Base-by-base conservation (phyloP, 2,113 vertebrate genomes). In the Seriola aureovittata region DNA sequence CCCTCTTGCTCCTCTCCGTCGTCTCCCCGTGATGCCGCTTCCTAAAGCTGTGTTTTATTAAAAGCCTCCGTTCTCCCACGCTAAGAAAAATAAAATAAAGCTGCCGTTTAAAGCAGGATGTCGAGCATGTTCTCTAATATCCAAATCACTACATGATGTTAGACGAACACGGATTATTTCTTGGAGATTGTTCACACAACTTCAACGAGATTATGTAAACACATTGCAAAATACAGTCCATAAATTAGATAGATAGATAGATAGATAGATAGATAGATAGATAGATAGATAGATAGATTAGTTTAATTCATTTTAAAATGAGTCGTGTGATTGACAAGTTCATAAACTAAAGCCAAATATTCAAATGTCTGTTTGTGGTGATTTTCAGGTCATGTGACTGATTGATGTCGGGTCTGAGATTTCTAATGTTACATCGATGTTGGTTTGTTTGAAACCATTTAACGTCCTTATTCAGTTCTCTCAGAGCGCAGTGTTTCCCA, bases 21-120 rank as follows among this genome's bases (percentile, higher is more conserved):
- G 44, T 23, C 44, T 46, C 60, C 4, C 21, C 0, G 3, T 23
- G 65, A 17, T 63, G 19, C 42, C 59, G 60, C 11, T 54, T 71
- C 44, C 59, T 42, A 71, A 46, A 16, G 29, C 46, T 62, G 71
- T 38, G 59, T 60, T 81, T 59, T 7, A 60, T 52, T 67, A 42
- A 46, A 66, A 48, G 52, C 21, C 16, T 62, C n/a, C 57, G 25
- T 40, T 9, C 57, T 68, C 55, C 46, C 34, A 0, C 40, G 0
- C 23, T 6, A 9, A 57, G 75, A 66, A n/a, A 65, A 57, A 42
- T 17, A 4, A 62, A 75, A 57, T 55, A 55, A 73, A 70, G 64
- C 59, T 25, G 62, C 40, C 73, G 32, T 59, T 65, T 21, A 64
- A 58, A 38, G 66, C 72, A 55, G 36, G 72, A 48, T 19, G 55